These are phyloP conservation scores for Zhengitettix transpicula DNA, from an alignment of 2,888 invertebrate species.

Conservation along the genomic window DNA sequence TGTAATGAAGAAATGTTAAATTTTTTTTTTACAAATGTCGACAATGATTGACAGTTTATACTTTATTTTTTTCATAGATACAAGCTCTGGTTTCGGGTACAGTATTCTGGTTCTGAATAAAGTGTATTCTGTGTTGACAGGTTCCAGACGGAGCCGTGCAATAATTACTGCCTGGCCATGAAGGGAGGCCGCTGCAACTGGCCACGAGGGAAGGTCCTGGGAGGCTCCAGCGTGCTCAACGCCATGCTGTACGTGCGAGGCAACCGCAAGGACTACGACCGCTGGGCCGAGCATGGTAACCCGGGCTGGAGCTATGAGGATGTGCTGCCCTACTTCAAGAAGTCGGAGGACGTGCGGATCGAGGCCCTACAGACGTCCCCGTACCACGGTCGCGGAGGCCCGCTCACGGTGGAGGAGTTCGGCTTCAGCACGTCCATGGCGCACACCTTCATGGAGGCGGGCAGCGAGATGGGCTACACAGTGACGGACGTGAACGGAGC, in stretches of 20 bases:
- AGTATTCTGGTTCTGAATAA: too few species aligned
- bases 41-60: too few species aligned
- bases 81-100: too few species aligned
- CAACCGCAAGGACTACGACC: conserved; percentile 67
- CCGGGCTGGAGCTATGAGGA: conserved; percentile 61
- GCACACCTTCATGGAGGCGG: conserved; percentile 50
- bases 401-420: conserved; percentile 54
- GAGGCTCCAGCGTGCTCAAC: conserved; percentile 69
- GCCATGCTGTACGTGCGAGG: conserved; percentile 83
- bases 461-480: conserved; percentile 49
- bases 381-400: conserved; percentile 56
- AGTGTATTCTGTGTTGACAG: not conserved
- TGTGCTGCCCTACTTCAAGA: conserved; percentile 60
- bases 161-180: conserved; percentile 41
- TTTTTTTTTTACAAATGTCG: too few species aligned
- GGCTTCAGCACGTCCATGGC: conserved; percentile 51
- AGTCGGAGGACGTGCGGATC: conserved; percentile 61
- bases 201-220: conserved; percentile 63
- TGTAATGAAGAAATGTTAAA: too few species aligned
- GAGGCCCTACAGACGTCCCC: conserved; percentile 36
- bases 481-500: conserved; percentile 59
- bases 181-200: conserved; percentile 24
- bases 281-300: conserved; percentile 63
- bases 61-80: too few species aligned
- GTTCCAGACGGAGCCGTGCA: conserved; percentile 56